Base-by-base conservation (phyloP, 2,797 vertebrate species). In the Pseudochromis fuscus region DNA sequence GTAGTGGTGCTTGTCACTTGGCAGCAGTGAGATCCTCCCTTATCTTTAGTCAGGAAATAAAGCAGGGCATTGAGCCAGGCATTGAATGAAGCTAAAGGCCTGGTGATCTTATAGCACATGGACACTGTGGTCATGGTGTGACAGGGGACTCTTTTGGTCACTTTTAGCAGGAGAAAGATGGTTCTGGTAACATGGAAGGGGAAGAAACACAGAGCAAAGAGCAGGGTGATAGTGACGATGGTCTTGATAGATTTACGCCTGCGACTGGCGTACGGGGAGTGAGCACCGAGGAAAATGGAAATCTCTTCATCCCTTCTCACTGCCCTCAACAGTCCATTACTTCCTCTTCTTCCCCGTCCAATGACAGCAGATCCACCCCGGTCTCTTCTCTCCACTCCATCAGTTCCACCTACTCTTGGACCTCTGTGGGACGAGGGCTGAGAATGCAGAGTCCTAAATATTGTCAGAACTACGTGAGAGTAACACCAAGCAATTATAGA, bases 31-130 rank as follows among this genome's bases (percentile, higher is more conserved):
- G 76, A 63, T 10, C 87, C 89, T 1, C 88, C 88, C 65, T 94
- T 95, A 75, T 95, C 95, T 85, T 95, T 95, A 28, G 95, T 96
- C 19, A 96, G 88, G 82, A 95, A 96, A 77, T 96, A 96, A 33
- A 96, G 93, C 24, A 96, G 90, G 6, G 95, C 95, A 4, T 96
- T 96, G 57, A 95, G 94, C 93, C 95, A 96, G 2, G 95, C 94
- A 0, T 95, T 96, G 85, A 95, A 95, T 0, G 95, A 95, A 0
- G 95, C 95, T 73, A 95, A 82, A 3, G 95, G 95, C 50, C 95
- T 81, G 1, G 95, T 96, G 67, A 96, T 94, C 88, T 96, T 96
- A 60, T 95, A 95, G 87, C 95, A 95, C 88, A 95, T 95, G 28
- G 95, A 95, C 30, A 95, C 93, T 81, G 91, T 91, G 31, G 90